phyloP scores from a whole-genome alignment of 2,888 invertebrate genomes.

The Cacoxenus indagator region DNA sequence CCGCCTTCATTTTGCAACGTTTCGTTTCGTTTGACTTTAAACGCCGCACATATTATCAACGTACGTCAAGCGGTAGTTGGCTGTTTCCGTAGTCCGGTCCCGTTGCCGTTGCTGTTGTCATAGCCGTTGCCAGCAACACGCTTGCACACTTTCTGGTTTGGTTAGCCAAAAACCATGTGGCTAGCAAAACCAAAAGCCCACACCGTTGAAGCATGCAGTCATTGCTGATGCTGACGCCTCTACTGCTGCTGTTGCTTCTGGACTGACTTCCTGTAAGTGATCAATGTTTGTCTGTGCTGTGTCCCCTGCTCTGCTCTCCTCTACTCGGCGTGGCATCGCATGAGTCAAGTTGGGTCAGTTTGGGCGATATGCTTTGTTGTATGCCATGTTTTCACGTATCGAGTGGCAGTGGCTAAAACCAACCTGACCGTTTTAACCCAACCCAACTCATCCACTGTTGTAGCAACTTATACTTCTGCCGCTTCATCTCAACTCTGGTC shows the following conservation, averaged over 20 bases:
- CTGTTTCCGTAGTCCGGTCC: constrained; percentile 9
- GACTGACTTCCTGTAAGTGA: constrained; percentile 56
- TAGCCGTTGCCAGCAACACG: background rate
- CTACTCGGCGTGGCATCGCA: too few relatives aligned
- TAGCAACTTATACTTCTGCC: background rate
- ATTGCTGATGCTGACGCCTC: background rate
- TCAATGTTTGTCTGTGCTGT: constrained; percentile 60
- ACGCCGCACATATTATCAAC: constrained; percentile 19
- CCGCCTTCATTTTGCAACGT: background rate
- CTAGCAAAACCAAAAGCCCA: background rate
- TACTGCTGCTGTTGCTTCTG: background rate
- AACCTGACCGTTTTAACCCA: background rate
- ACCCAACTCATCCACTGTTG: background rate
- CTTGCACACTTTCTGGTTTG: background rate
- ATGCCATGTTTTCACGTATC: constrained; percentile 12
- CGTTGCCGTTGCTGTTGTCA: background rate
- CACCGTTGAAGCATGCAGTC: background rate
- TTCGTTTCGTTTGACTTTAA: constrained; percentile 20
- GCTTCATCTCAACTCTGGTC: background rate
- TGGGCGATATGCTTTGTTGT: constrained; percentile 10
- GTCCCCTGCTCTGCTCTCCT: too few relatives aligned
- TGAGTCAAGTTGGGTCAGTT: background rate
- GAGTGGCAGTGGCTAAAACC: background rate
- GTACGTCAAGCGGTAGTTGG: constrained; percentile 22
- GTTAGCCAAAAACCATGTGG: background rate